A percentile compares a stretch with the other conserved stretches of the same genome.
Evolutionary conservation across 1,140 invertebrate species (phyloP).

Genomic region (Diuraphis noxia): DNA sequence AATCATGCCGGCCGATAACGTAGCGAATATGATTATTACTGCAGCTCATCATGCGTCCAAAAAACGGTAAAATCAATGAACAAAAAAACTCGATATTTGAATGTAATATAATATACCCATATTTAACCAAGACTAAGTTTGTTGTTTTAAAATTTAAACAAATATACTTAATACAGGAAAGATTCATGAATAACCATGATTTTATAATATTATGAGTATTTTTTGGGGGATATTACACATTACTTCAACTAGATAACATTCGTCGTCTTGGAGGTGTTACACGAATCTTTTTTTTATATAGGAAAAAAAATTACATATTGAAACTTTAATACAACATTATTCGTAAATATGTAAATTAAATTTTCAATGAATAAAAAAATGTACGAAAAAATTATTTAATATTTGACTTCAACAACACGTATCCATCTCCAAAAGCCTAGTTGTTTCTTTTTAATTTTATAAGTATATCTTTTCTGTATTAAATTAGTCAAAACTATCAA

Average conservation of each 20-base stretch:
- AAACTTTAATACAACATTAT: too few relatives aligned
- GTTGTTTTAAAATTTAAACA: not conserved
- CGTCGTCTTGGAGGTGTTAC: not conserved
- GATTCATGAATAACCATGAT: not conserved
- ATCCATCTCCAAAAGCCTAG: not conserved
- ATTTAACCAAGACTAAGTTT: not conserved
- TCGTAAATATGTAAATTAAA: too few relatives aligned
- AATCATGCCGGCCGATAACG: not conserved
- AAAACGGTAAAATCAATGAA: not conserved
- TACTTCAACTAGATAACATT: not conserved
- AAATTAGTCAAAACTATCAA: not conserved
- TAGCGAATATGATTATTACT: conserved; percentile 31
- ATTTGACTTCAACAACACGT: not conserved
- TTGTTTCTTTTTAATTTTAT: too few relatives aligned
- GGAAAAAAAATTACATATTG: too few relatives aligned
- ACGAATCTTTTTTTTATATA: too few relatives aligned
- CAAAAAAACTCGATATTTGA: not conserved
- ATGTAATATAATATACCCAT: not conserved
- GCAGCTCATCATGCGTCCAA: conserved; percentile 12
- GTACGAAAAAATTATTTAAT: not conserved
- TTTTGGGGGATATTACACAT: not conserved
- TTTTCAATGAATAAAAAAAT: not conserved
- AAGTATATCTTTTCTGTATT: not conserved
- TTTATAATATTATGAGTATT: not conserved
- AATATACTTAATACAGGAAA: not conserved